phyloP scores from a whole-genome alignment of 2,888 invertebrate species.

The Cryptus armator region DNA sequence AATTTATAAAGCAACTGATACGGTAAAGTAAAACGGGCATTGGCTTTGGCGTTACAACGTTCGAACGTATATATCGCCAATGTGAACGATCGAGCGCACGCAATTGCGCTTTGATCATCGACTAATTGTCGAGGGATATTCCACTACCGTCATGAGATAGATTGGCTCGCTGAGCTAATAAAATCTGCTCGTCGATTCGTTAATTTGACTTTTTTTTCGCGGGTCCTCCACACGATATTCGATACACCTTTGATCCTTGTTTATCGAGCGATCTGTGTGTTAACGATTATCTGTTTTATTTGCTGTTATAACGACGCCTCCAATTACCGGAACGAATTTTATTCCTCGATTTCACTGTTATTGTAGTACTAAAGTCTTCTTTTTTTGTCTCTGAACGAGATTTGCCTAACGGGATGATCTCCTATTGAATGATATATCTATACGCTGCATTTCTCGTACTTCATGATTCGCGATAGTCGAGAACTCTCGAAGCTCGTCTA shows the following conservation, averaged over 20 bases:
- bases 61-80: not conserved
- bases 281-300: conserved; percentile 19
- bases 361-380: not conserved
- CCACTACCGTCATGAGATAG: not conserved
- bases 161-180: not conserved
- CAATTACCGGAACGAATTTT: conserved; percentile 35
- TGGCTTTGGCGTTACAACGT: not conserved
- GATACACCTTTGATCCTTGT: conserved; percentile 31
- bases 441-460: not conserved
- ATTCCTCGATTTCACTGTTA: conserved; percentile 16
- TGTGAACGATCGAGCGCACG: not conserved
- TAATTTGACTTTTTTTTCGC: not conserved
- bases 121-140: conserved; percentile 19
- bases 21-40: conserved; percentile 21
- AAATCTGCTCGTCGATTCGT: conserved; percentile 21
- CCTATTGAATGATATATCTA: conserved; percentile 10
- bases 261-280: conserved; percentile 2
- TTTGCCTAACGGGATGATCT: conserved; percentile 8
- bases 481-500: conserved; percentile 1
- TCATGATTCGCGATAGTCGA: conserved; percentile 8
- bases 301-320: conserved; percentile 1
- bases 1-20: not conserved
- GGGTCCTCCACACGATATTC: not conserved
- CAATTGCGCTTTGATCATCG: conserved; percentile 46
- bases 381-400: not conserved